Conservation (phyloP, 2,888 invertebrate genomes). For the Amphiduros pacificus region DNA sequence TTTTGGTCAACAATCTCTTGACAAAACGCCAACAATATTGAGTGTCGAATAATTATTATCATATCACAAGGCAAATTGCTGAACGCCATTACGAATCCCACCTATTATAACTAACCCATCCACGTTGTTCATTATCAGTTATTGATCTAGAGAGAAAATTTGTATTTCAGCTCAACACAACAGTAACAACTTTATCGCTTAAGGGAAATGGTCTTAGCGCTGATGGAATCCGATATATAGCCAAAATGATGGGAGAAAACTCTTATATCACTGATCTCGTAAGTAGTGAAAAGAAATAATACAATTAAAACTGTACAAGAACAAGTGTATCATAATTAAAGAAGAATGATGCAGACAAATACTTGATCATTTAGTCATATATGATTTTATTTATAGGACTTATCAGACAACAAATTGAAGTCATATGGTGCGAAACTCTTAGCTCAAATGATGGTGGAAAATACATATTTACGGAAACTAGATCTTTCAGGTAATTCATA, state of each 20-base stretch:
- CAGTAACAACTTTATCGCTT: slow-evolving; percentile 42
- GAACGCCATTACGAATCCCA: too few relatives aligned
- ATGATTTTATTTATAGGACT: slow-evolving; percentile 34
- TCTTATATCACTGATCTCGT: slow-evolving; percentile 46
- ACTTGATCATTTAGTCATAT: not conserved
- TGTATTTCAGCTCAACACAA: slow-evolving; percentile 43
- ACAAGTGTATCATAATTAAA: not conserved
- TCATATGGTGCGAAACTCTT: slow-evolving; percentile 38
- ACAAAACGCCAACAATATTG: too few relatives aligned
- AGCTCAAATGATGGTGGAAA: slow-evolving; percentile 38
- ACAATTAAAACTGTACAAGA: not conserved
- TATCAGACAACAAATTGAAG: slow-evolving; percentile 43
- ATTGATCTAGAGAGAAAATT: not conserved
- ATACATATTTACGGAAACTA: slow-evolving; percentile 33
- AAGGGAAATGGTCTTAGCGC: slow-evolving; percentile 43
- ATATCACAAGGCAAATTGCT: too few relatives aligned
- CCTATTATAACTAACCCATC: too few relatives aligned
- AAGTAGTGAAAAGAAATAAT: slow-evolving; percentile 12
- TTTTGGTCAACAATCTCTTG: too few relatives aligned
- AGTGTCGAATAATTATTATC: too few relatives aligned
- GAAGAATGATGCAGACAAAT: not conserved
- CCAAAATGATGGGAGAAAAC: slow-evolving; percentile 53
- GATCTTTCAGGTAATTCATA: slow-evolving; percentile 23
- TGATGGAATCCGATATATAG: slow-evolving; percentile 41
- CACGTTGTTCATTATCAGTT: too few relatives aligned